A percentile compares a stretch with the other conserved stretches of the same genome.
phyloP scores from a whole-genome alignment of 2,113 vertebrate genomes.

The Nyctereutes procyonoides region DNA sequence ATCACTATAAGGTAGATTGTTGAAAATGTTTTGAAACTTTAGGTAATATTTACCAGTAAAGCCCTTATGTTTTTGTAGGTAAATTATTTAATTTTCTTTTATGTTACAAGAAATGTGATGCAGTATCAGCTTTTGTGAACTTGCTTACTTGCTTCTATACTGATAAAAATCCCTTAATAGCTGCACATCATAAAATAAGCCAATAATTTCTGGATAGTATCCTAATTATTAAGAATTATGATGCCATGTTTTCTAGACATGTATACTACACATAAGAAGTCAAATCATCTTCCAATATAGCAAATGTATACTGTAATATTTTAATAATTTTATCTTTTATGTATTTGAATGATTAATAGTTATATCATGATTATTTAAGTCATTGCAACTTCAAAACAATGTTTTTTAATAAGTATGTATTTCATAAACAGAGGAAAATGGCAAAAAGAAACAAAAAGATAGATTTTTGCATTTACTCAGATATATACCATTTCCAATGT shows the following conservation, averaged over 20 bases:
- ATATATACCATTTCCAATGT: not conserved
- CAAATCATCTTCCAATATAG: not conserved
- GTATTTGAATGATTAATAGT: not conserved
- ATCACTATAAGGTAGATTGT: not conserved
- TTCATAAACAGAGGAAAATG: not conserved
- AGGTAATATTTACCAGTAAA: not conserved
- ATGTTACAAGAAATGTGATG: not conserved
- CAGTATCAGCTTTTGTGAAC: not conserved
- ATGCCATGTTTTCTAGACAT: not conserved
- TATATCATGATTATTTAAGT: not conserved
- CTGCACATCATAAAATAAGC: not conserved
- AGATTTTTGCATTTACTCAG: not conserved
- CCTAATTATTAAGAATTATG: conserved; percentile 18
- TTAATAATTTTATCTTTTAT: not conserved
- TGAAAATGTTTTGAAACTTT: conserved; percentile 14
- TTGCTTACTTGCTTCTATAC: not conserved
- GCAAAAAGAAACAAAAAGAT: not conserved
- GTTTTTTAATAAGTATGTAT: not conserved
- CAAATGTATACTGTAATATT: not conserved
- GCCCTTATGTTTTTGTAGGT: not conserved
- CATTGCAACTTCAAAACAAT: not conserved
- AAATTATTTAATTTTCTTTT: not conserved
- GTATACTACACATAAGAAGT: not conserved
- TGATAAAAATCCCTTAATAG: not conserved
- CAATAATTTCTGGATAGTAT: not conserved